These are phyloP conservation scores for Meiosimyza decipiens DNA, from an alignment of 2,888 invertebrate species.

Conservation along the genomic window DNA sequence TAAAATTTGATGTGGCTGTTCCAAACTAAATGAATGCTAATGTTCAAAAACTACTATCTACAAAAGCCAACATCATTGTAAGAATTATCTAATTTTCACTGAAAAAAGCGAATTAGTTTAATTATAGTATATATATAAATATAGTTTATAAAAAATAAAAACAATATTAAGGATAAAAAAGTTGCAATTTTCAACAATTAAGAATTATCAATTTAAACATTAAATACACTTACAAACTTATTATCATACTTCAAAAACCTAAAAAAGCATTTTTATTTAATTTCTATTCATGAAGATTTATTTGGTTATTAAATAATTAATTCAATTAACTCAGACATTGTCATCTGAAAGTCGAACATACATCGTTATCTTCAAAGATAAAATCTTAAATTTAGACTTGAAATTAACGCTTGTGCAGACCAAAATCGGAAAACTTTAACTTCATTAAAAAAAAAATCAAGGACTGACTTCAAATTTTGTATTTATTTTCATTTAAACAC, in stretches of 20 bases:
- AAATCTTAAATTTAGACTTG: too few relatives aligned
- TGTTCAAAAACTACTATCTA: background rate
- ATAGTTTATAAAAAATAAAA: constrained; percentile 9
- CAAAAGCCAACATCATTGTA: too few relatives aligned
- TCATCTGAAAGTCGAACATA: background rate
- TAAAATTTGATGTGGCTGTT: background rate
- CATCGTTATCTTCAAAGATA: background rate
- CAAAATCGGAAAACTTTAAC: too few relatives aligned
- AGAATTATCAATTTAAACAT: constrained; percentile 25
- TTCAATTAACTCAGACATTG: background rate
- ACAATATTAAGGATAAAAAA: constrained; percentile 12
- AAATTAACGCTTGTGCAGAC: too few relatives aligned
- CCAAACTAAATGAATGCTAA: constrained; percentile 9
- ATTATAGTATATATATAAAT: constrained; percentile 13
- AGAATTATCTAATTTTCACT: background rate
- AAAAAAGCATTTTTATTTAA: background rate
- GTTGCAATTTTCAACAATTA: constrained; percentile 24
- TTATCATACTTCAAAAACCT: background rate
- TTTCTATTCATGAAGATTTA: background rate
- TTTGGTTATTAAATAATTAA: background rate
- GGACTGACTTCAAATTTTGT: too few relatives aligned
- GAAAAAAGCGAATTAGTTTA: constrained; percentile 24
- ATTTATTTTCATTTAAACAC: too few relatives aligned
- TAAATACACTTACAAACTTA: constrained; percentile 25
- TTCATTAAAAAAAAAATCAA: too few relatives aligned